Percentiles rank a stretch among this genome's conserved stretches.
Conservation (phyloP, 1,140 invertebrate species). For the Sycophaga agraensis region DNA sequence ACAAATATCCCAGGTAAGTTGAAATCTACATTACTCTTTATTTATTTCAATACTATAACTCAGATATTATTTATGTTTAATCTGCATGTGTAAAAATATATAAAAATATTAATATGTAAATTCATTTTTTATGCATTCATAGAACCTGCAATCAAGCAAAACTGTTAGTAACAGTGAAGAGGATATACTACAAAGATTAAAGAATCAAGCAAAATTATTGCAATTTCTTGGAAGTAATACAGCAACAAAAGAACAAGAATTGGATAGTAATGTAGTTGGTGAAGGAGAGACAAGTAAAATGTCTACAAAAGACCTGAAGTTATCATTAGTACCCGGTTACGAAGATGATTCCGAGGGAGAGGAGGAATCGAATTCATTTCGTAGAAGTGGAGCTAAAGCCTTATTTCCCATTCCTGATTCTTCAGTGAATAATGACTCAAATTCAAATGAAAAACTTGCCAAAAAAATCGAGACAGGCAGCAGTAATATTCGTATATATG, state of each 20-base stretch:
- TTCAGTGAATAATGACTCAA: slow-evolving; percentile 29
- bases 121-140: too few species aligned
- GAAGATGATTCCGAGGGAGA: slow-evolving; percentile 61
- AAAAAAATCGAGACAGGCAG: slow-evolving; percentile 39
- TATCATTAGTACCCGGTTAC: slow-evolving; percentile 63
- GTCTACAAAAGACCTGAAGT: slow-evolving; percentile 37
- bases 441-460: slow-evolving; percentile 34
- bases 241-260: too few species aligned
- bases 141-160: too few species aligned
- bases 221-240: slow-evolving; percentile 27
- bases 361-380: slow-evolving; percentile 38
- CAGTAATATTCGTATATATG: slow-evolving; percentile 39
- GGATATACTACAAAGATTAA: slow-evolving; percentile 47
- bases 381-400: slow-evolving; percentile 34
- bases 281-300: neutral
- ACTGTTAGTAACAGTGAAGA: too few species aligned
- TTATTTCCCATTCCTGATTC: slow-evolving; percentile 54
- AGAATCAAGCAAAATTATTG: slow-evolving; percentile 50
- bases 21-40: too few species aligned
- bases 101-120: too few species aligned
- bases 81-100: too few species aligned
- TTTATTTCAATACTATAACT: too few species aligned
- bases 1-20: neutral
- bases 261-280: too few species aligned
- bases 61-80: too few species aligned